Percentiles rank a stretch among this genome's conserved stretches.
Evolutionary conservation across 2,888 invertebrate genomes (phyloP).

Genomic region (Eulithis prunata): DNA sequence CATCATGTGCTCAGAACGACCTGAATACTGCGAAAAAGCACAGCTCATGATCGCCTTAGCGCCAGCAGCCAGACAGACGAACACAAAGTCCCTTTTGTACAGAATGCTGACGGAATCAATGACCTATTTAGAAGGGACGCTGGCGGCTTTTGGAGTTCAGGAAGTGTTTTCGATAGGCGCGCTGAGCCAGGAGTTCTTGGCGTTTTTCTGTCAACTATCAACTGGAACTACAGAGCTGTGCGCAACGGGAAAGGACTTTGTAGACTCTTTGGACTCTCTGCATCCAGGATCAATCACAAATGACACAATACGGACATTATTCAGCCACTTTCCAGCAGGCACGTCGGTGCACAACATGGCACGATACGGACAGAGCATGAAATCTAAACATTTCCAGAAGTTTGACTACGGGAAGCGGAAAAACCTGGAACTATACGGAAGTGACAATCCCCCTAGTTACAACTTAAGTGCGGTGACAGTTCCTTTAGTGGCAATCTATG

Average conservation of each 20-base stretch:
- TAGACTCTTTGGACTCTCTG: constrained; percentile 51
- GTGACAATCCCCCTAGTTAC: constrained; percentile 57
- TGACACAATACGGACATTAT: constrained; percentile 52
- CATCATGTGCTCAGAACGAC: constrained; percentile 86
- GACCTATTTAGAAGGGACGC: constrained; percentile 42
- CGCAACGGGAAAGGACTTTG: constrained; percentile 40
- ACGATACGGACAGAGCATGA: constrained; percentile 64
- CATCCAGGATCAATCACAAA: constrained; percentile 63
- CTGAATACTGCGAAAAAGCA: constrained; percentile 87
- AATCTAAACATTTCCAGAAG: constrained; percentile 54
- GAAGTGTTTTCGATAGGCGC: constrained; percentile 63
- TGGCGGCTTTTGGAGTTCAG: constrained; percentile 48
- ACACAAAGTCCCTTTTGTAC: constrained; percentile 62
- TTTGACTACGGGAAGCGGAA: constrained; percentile 61
- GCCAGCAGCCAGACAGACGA: constrained; percentile 82
- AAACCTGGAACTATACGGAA: constrained; percentile 61
- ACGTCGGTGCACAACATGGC: constrained; percentile 64
- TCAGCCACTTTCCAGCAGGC: constrained; percentile 65
- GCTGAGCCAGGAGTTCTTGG: constrained; percentile 55
- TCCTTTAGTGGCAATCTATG: constrained; percentile 64
- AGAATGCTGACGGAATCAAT: constrained; percentile 43
- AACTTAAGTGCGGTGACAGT: constrained; percentile 57
- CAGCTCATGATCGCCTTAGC: constrained; percentile 85
- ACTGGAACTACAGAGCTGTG: constrained; percentile 53
- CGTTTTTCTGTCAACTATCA: constrained; percentile 60